Evolutionary conservation across 2,888 invertebrate genomes (phyloP).

Genomic region (Orthonychiurus folsomi): DNA sequence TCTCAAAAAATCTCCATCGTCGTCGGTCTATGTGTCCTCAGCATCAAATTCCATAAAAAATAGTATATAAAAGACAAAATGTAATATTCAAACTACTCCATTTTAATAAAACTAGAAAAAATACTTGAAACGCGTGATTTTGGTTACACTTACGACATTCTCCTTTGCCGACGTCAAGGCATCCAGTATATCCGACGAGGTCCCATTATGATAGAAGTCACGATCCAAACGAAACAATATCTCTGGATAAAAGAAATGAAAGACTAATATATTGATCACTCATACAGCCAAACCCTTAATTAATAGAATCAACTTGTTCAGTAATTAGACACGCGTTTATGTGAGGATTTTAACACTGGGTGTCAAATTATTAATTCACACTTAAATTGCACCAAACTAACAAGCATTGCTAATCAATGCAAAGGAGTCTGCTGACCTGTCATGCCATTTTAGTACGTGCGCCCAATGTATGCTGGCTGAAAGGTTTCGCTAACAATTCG

Average conservation of each 20-base stretch:
- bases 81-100: too few relatives aligned
- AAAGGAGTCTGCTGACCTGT: background rate
- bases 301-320: background rate
- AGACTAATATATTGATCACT: background rate
- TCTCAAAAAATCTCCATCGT: too few relatives aligned
- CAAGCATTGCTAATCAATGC: background rate
- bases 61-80: too few relatives aligned
- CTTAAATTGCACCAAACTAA: background rate
- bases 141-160: slow-evolving; percentile 36
- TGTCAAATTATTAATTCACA: background rate
- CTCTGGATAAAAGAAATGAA: slow-evolving; percentile 22
- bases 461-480: too few relatives aligned
- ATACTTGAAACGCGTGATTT: too few relatives aligned
- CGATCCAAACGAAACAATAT: slow-evolving; percentile 38
- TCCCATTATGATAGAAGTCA: slow-evolving; percentile 37
- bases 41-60: too few relatives aligned
- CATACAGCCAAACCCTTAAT: background rate
- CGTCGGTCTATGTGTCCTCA: too few relatives aligned
- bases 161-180: slow-evolving; percentile 33
- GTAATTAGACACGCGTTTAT: background rate
- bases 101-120: too few relatives aligned
- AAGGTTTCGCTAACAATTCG: too few relatives aligned
- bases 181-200: slow-evolving; percentile 33
- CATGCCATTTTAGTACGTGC: background rate
- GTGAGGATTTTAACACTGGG: background rate